Base-by-base conservation (phyloP, 2,113 vertebrate genomes). In the Athene cunicularia region DNA sequence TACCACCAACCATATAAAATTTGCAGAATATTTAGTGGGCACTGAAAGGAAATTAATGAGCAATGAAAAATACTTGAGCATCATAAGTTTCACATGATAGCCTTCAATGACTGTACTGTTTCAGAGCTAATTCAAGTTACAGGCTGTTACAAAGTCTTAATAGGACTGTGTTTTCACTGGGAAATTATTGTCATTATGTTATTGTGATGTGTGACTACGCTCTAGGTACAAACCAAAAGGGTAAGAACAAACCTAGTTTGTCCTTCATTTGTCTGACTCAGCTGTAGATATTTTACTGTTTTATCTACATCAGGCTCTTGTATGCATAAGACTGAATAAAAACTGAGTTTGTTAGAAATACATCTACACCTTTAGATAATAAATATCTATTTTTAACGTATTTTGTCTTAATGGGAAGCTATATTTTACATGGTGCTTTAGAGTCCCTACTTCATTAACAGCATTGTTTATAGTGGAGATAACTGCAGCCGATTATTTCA, bases 211-310 rank as follows among this genome's bases (percentile, higher is more conserved):
- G 15, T 80, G 35, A 49, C 35, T 73, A 66, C 35, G 68, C 15
- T 80, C 11, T 27, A 24, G 5, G 11, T 14, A 62, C 18, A 37
- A 67, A 21, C 7, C 7, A 73, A 20, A 87, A 86, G 4, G 18
- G 22, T 32, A 35, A 58, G 18, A 75, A 27, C 0, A n/a, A 45
- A 5, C 2, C 1, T 59, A 5, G 35, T 63, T 47, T 56, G 2
- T 55, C n/a, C 4, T 71, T 60, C 24, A 5, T 27, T 71, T 43
- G 1, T 52, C 62, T 80, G 45, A 27, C 1, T 58, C 4, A 2
- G 14, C 12, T 18, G 9, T 6, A 82, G 18, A 3, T 16, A 33
- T 32, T 72, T 77, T 62, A 17, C 5, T 43, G 4, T 32, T 80
- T 81, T 17, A 20, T 68, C 9, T 91, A 5, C 12, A 33, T 17